Conservation (phyloP, 2,113 vertebrate species). For the Gobius niger region DNA sequence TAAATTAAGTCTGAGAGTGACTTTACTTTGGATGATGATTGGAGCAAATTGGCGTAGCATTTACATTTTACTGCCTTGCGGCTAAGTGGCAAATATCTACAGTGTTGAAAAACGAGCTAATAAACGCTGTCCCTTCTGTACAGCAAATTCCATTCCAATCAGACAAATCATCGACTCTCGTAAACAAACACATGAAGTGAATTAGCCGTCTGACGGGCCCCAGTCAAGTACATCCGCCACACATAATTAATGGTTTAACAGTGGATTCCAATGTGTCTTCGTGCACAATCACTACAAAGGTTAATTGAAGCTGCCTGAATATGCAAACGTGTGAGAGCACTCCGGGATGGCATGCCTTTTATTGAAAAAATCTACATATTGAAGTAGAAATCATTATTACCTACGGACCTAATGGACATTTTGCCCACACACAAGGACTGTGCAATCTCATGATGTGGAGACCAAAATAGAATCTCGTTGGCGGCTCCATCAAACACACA, state of each 20-base stretch:
- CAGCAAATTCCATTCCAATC: slow-evolving; percentile 42
- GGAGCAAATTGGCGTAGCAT: not conserved
- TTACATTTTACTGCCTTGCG: slow-evolving; percentile 1
- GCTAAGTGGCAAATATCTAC: not conserved
- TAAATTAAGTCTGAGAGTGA: too few relatives aligned
- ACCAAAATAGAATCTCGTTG: too few relatives aligned
- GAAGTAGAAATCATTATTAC: slow-evolving; percentile 21
- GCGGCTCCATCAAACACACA: too few relatives aligned
- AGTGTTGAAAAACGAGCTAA: slow-evolving; percentile 27
- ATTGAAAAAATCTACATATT: slow-evolving; percentile 42
- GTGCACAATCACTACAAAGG: slow-evolving; percentile 60
- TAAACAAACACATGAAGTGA: slow-evolving; percentile 51
- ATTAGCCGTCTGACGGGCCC: slow-evolving; percentile 37
- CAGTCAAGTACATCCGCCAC: slow-evolving; percentile 56
- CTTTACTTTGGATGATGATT: not conserved
- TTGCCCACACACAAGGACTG: not conserved
- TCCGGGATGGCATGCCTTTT: slow-evolving; percentile 30
- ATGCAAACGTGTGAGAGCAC: slow-evolving; percentile 52
- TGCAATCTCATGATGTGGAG: too few relatives aligned
- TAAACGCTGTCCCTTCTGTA: slow-evolving; percentile 34
- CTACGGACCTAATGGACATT: not conserved
- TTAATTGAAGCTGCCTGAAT: slow-evolving; percentile 63
- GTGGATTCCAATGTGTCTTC: slow-evolving; percentile 46
- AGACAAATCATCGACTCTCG: slow-evolving; percentile 48
- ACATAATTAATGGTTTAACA: slow-evolving; percentile 66